These are phyloP conservation scores for Trichogramma evanescens DNA, from an alignment of 2,888 invertebrate genomes.

Conservation along the genomic window DNA sequence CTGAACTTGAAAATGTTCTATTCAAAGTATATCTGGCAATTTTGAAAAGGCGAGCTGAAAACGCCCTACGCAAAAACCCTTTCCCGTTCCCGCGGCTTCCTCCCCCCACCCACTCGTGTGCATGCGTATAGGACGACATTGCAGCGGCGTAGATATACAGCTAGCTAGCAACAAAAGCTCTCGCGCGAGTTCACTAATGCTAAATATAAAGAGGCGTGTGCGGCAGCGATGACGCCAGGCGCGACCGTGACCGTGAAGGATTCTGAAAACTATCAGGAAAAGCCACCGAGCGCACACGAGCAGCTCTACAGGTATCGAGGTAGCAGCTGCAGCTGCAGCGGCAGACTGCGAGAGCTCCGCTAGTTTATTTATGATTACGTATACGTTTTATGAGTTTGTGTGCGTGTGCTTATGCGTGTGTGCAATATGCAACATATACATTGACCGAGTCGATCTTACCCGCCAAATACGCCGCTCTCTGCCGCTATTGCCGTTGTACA, in stretches of 20 bases:
- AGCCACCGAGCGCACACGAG: slow-evolving; percentile 9
- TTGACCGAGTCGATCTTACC: no score
- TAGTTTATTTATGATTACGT: slow-evolving; percentile 7
- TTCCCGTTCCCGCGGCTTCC: no score
- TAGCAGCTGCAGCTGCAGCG: no score
- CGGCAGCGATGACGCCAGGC: slow-evolving; percentile 29
- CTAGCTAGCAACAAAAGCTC: no score
- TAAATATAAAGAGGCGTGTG: slow-evolving; percentile 16
- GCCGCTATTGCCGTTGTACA: no score
- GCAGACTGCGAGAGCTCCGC: not conserved
- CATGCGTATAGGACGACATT: not conserved
- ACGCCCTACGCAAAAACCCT: no score
- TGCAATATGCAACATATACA: no score
- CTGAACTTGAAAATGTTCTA: no score
- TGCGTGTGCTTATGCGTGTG: not conserved
- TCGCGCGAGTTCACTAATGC: not conserved
- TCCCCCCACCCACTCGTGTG: not conserved
- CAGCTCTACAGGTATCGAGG: not conserved
- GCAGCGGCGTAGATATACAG: not conserved
- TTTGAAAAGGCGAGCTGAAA: no score
- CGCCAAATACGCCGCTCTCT: no score
- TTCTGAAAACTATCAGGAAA: slow-evolving; percentile 36
- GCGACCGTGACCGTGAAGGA: slow-evolving; percentile 44
- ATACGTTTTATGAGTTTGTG: not conserved
- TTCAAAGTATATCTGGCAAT: no score